Evolutionary conservation across 2,113 vertebrate genomes (phyloP).

Genomic region (Speoplatyrhinus poulsoni): DNA sequence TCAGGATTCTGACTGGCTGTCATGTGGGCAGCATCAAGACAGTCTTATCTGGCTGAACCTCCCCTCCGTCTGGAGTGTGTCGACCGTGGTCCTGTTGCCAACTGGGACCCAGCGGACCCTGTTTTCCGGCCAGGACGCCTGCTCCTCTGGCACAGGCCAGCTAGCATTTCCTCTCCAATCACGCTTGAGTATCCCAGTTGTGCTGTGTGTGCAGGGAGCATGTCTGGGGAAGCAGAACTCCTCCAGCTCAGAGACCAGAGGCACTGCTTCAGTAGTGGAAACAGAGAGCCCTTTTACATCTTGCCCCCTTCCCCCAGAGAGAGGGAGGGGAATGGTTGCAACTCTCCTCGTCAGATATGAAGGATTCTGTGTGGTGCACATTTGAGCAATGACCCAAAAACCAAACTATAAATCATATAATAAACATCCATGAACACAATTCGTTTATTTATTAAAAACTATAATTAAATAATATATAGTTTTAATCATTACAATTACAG

Average conservation of each 20-base stretch:
- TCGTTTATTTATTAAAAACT: too few species aligned
- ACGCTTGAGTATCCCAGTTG: slow-evolving; percentile 54
- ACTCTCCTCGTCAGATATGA: too few species aligned
- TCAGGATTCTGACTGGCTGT: slow-evolving; percentile 41
- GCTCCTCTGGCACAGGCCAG: slow-evolving; percentile 46
- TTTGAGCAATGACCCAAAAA: too few species aligned
- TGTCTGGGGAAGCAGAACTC: slow-evolving; percentile 52
- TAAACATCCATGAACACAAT: too few species aligned
- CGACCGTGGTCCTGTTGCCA: slow-evolving; percentile 54
- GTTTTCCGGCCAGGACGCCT: slow-evolving; percentile 44
- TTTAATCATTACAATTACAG: too few species aligned
- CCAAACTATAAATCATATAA: too few species aligned
- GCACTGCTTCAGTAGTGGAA: slow-evolving; percentile 11
- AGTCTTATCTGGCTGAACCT: slow-evolving; percentile 53
- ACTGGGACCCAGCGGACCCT: slow-evolving; percentile 48
- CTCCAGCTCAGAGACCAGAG: slow-evolving; percentile 48
- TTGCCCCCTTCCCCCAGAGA: slow-evolving; percentile 30
- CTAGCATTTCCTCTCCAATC: slow-evolving; percentile 60
- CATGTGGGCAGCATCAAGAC: slow-evolving; percentile 39
- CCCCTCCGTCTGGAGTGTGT: slow-evolving; percentile 50
- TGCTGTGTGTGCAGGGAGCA: slow-evolving; percentile 56
- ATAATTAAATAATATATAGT: too few species aligned
- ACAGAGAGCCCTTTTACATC: slow-evolving; percentile 40
- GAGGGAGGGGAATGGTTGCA: too few species aligned
- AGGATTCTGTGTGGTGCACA: too few species aligned